phyloP scores from a whole-genome alignment of 2,888 invertebrate species.

The Taphrorychus bicolor region DNA sequence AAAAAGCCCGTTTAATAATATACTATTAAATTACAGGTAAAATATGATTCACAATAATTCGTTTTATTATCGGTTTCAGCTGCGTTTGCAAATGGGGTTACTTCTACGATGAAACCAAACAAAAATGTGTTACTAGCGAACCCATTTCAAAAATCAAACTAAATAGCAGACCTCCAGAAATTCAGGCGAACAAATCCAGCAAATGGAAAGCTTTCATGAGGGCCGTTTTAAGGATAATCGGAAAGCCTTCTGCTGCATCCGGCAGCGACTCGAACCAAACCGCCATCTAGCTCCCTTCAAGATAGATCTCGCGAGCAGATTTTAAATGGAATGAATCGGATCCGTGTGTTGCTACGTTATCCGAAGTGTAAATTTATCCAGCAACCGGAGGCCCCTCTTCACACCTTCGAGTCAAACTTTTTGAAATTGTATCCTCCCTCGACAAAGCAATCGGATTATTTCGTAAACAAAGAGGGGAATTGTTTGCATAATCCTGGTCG shows the following conservation, averaged over 20 bases:
- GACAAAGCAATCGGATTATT: constrained; percentile 7
- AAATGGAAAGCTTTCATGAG: constrained; percentile 22
- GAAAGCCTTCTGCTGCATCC: constrained; percentile 20
- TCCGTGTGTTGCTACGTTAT: too few species aligned
- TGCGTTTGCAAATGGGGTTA: constrained; percentile 65
- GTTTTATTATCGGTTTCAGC: constrained; percentile 36
- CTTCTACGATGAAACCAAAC: constrained; percentile 48
- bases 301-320: too few species aligned
- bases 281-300: too few species aligned
- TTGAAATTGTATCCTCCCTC: background rate
- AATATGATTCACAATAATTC: too few species aligned
- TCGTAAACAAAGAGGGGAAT: constrained; percentile 12
- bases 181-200: constrained; percentile 6
- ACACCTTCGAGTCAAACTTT: constrained; percentile 3
- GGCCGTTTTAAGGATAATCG: constrained; percentile 19
- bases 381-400: background rate
- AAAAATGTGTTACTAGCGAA: constrained; percentile 50
- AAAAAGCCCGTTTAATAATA: too few species aligned
- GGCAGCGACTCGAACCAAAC: too few species aligned
- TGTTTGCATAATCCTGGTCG: constrained; percentile 7
- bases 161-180: constrained; percentile 32
- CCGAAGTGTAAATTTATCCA: background rate
- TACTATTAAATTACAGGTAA: too few species aligned
- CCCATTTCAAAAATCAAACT: constrained; percentile 50
- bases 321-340: too few species aligned